A percentile compares a stretch with the other conserved stretches of the same genome.
phyloP scores from a whole-genome alignment of 2,113 vertebrate species.

The Pelecanus crispus region DNA sequence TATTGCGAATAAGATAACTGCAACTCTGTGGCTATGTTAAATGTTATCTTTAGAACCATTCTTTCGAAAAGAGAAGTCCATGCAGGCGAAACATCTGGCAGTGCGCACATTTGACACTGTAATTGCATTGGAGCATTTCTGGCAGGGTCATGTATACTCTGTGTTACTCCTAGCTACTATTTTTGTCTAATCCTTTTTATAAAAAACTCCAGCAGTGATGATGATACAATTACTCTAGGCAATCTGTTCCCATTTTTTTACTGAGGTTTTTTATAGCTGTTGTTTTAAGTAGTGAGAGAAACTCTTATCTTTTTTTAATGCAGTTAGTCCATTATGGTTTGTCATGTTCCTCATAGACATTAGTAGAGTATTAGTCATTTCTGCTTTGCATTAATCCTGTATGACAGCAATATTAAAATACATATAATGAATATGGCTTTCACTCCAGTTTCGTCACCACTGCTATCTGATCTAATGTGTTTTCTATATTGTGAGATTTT shows the following conservation, averaged over 20 bases:
- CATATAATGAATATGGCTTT: background rate
- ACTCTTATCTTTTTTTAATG: background rate
- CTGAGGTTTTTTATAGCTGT: background rate
- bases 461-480: background rate
- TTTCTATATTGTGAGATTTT: background rate
- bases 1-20: background rate
- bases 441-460: background rate
- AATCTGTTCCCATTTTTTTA: background rate
- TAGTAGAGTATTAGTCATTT: background rate
- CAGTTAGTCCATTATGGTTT: background rate
- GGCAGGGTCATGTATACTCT: background rate
- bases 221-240: background rate
- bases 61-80: background rate
- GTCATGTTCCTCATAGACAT: background rate
- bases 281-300: background rate
- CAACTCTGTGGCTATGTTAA: background rate
- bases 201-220: background rate
- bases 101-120: accelerated
- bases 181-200: background rate
- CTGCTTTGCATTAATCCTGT: background rate
- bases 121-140: background rate
- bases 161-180: background rate
- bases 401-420: background rate
- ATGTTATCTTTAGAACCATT: background rate
- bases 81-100: background rate